These are phyloP conservation scores for Bemisia tabaci DNA, from an alignment of 1,140 invertebrate species.

Conservation along the genomic window DNA sequence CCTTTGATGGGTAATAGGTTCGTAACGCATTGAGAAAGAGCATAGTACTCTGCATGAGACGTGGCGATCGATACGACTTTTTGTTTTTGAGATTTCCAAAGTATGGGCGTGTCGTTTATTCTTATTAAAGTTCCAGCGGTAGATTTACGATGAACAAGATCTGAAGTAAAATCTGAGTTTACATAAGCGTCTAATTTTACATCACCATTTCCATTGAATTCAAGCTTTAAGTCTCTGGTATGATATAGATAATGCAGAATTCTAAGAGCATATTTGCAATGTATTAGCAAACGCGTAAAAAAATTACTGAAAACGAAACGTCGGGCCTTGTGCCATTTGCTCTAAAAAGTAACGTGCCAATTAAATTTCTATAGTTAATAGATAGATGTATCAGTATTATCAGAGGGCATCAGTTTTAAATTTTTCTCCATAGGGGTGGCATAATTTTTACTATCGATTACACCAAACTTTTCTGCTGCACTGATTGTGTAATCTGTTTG, in stretches of 20 bases:
- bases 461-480: background rate
- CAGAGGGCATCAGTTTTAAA: background rate
- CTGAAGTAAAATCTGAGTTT: slow-evolving; percentile 31
- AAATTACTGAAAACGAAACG: background rate
- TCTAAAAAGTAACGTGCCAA: slow-evolving; percentile 5
- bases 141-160: slow-evolving; percentile 27
- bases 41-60: slow-evolving; percentile 23
- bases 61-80: slow-evolving; percentile 20
- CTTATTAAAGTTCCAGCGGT: slow-evolving; percentile 28
- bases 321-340: slow-evolving; percentile 4
- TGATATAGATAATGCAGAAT: slow-evolving; percentile 5
- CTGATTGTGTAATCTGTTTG: background rate
- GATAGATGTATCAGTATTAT: background rate
- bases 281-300: background rate
- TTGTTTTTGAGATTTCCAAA: slow-evolving; percentile 22
- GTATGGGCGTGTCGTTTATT: slow-evolving; percentile 22
- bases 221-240: background rate
- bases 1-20: slow-evolving; percentile 14
- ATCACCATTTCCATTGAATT: background rate
- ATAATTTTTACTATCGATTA: background rate
- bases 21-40: slow-evolving; percentile 17
- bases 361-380: background rate
- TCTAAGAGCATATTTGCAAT: slow-evolving; percentile 6
- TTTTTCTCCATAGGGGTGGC: slow-evolving; percentile 8
- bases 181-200: slow-evolving; percentile 19